Percentiles rank a stretch among this genome's conserved stretches.
Conservation (phyloP, 2,888 invertebrate species). For the Drosophila sordidapex region DNA sequence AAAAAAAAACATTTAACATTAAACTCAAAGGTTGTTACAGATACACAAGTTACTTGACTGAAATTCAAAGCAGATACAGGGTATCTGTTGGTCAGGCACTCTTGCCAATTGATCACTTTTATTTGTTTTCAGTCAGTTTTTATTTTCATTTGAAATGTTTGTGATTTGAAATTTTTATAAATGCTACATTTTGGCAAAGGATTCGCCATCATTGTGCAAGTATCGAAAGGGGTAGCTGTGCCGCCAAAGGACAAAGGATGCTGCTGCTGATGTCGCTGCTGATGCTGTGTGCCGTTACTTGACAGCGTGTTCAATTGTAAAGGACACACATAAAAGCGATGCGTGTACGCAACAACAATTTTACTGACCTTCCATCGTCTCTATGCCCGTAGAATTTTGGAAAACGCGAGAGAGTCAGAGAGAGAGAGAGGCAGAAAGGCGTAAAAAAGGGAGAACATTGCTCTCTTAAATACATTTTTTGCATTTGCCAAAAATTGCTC, state of each 20-base stretch:
- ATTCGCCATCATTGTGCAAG: constrained; percentile 25
- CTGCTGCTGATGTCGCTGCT: constrained; percentile 38
- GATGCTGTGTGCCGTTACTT: constrained; percentile 43
- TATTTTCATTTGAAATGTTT: constrained; percentile 66
- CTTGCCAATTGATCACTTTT: background rate
- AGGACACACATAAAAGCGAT: constrained; percentile 54
- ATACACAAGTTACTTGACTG: background rate
- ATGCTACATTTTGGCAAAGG: constrained; percentile 76
- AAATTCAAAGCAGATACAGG: background rate
- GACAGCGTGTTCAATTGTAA: constrained; percentile 65
- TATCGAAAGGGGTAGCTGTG: constrained; percentile 68
- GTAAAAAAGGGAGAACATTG: constrained; percentile 16
- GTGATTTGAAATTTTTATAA: constrained; percentile 66
- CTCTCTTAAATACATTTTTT: constrained; percentile 54
- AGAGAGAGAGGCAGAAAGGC: too few relatives aligned
- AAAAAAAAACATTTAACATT: background rate
- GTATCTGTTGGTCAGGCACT: background rate
- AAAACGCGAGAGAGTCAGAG: constrained; percentile 5
- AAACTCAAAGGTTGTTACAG: background rate
- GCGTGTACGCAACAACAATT: constrained; percentile 45
- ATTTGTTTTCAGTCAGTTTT: constrained; percentile 44
- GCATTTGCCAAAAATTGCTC: constrained; percentile 28
- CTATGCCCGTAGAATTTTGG: constrained; percentile 51
- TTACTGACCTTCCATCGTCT: constrained; percentile 61
- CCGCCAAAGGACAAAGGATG: constrained; percentile 47